A percentile compares a stretch with the other conserved stretches of the same genome.
Evolutionary conservation across 2,888 invertebrate genomes (phyloP).

Genomic region (Cheiracanthium punctorium): DNA sequence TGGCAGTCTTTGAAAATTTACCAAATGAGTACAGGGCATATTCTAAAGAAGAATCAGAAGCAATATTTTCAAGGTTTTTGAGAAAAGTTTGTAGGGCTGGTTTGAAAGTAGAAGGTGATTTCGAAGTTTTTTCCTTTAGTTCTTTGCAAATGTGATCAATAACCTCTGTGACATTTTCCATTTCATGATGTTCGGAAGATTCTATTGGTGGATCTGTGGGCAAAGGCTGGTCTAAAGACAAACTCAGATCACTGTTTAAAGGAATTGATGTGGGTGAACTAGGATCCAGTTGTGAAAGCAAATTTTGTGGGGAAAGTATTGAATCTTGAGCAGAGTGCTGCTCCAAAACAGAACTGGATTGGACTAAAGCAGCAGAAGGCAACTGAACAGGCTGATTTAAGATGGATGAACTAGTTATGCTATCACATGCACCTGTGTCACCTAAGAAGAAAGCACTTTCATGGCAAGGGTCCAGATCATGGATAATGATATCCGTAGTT

Average conservation of each 20-base stretch:
- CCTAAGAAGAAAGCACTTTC: conserved; percentile 47
- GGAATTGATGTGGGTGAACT: conserved; percentile 2
- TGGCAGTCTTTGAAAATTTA: conserved; percentile 60
- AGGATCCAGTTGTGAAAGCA: conserved; percentile 27
- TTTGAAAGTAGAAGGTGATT: conserved; percentile 40
- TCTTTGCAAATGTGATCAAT: conserved; percentile 41
- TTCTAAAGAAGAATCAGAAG: conserved; percentile 59
- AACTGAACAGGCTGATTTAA: conserved; percentile 14
- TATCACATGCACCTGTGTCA: conserved; percentile 34
- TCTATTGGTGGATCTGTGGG: background rate
- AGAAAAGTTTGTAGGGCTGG: conserved; percentile 57
- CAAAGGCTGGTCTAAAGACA: conserved; percentile 21
- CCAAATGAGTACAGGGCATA: conserved; percentile 64
- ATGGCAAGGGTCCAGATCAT: conserved; percentile 31
- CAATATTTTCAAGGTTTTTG: conserved; percentile 49
- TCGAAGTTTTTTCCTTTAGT: conserved; percentile 47
- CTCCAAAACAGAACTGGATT: conserved; percentile 20
- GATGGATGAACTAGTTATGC: conserved; percentile 20
- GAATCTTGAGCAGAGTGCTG: conserved; percentile 32
- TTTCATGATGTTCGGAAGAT: background rate
- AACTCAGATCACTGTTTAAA: conserved; percentile 18
- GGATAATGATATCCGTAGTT: conserved; percentile 35
- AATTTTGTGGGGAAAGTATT: conserved; percentile 22
- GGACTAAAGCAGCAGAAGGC: conserved; percentile 6
- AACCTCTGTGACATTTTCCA: conserved; percentile 5